Evolutionary conservation across 2,113 vertebrate species (phyloP).

Genomic region (Lepidothrix coronata): DNA sequence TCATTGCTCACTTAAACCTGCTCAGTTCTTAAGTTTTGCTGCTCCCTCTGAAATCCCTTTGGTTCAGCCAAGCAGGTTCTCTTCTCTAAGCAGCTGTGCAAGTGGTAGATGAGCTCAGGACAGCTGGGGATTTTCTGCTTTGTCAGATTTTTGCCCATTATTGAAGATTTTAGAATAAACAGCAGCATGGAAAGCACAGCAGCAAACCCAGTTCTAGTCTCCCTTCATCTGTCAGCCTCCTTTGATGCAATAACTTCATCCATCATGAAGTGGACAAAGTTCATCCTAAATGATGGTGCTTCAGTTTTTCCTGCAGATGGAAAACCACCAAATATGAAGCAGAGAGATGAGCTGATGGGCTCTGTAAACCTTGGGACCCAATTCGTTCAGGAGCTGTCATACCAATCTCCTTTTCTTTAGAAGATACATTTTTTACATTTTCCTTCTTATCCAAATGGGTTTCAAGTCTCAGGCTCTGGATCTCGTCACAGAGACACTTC

Average conservation of each 20-base stretch:
- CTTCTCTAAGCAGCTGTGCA: neutral
- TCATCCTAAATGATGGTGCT: neutral
- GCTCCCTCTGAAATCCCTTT: neutral
- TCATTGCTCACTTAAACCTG: constrained; percentile 3
- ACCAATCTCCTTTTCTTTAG: constrained; percentile 7
- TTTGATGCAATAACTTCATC: neutral
- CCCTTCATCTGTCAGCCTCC: neutral
- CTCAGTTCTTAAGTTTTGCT: neutral
- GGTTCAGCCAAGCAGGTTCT: neutral
- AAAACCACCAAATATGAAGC: constrained; percentile 15
- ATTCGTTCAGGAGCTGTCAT: constrained; percentile 27
- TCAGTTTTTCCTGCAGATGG: neutral
- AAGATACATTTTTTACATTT: constrained; percentile 49
- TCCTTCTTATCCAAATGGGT: constrained; percentile 44
- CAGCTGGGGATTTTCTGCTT: constrained; percentile 32
- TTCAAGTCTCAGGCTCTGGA: constrained; percentile 33
- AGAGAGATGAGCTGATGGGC: neutral
- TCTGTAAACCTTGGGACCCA: neutral
- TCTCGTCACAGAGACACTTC: constrained; percentile 24
- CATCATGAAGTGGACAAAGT: neutral
- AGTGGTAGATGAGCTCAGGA: neutral
- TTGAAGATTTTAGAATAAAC: neutral
- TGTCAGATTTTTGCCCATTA: constrained; percentile 1
- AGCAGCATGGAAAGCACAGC: neutral
- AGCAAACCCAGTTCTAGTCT: neutral